phyloP scores from a whole-genome alignment of 2,113 vertebrate species.

The Phaethornis superciliosus region DNA sequence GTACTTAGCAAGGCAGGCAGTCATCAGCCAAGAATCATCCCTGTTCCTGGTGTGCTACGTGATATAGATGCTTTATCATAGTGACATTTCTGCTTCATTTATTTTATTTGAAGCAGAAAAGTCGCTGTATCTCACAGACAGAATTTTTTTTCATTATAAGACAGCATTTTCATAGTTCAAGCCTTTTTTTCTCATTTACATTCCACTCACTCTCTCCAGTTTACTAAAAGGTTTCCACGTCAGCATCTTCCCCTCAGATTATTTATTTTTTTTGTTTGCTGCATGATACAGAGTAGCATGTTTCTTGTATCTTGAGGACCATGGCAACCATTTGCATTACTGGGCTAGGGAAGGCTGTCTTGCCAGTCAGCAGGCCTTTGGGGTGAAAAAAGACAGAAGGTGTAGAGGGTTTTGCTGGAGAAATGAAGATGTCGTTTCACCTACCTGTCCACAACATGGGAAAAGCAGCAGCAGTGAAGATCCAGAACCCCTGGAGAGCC shows the following conservation, averaged over 20 bases:
- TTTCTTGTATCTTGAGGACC: neutral
- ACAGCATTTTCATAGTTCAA: neutral
- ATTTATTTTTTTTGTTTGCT: neutral
- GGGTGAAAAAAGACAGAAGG: neutral
- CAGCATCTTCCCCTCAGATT: neutral
- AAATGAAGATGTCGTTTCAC: fast-evolving
- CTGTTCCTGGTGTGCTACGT: fast-evolving
- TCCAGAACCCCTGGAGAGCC: neutral
- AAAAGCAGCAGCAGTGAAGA: neutral
- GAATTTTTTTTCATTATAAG: neutral
- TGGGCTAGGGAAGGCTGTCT: neutral
- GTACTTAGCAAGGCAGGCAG: neutral
- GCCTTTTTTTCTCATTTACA: neutral
- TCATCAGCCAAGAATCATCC: neutral
- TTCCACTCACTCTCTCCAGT: neutral
- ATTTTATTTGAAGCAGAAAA: slow-evolving; percentile 8
- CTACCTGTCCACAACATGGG: neutral
- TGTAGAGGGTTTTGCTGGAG: neutral
- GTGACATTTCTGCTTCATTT: neutral
- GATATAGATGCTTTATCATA: neutral
- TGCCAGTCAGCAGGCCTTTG: neutral
- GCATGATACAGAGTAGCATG: neutral
- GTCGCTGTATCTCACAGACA: neutral
- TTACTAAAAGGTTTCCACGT: neutral
- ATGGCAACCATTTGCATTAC: neutral